phyloP scores from a whole-genome alignment of 53 echinoderm and acorn worm genomes.

The Antedon mediterranea region DNA sequence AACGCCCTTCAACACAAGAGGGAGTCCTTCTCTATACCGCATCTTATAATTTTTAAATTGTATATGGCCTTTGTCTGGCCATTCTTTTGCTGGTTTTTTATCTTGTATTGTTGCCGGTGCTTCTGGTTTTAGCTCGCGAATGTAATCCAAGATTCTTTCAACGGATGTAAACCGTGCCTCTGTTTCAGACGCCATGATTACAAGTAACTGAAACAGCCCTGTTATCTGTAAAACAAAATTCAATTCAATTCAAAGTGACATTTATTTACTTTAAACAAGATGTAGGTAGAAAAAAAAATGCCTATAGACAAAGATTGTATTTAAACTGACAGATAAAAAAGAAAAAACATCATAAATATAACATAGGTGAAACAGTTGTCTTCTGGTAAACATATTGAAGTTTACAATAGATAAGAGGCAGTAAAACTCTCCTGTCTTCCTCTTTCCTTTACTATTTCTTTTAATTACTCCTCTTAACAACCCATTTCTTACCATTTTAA shows the following conservation, averaged over 20 bases:
- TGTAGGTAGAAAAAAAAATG: too few species aligned
- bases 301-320: too few species aligned
- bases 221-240: slow-evolving; percentile 46
- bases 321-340: too few species aligned
- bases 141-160: slow-evolving; percentile 81
- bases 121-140: slow-evolving; percentile 55
- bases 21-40: slow-evolving; percentile 81
- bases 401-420: too few species aligned
- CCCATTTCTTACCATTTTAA: too few species aligned
- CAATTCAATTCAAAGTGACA: not conserved
- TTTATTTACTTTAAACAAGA: too few species aligned
- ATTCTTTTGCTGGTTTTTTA: slow-evolving; percentile 41
- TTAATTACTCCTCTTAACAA: too few species aligned
- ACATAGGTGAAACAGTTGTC: too few species aligned
- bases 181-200: slow-evolving; percentile 83
- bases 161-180: slow-evolving; percentile 93
- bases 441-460: too few species aligned
- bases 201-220: slow-evolving; percentile 73
- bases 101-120: slow-evolving; percentile 69
- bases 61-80: slow-evolving; percentile 59
- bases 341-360: too few species aligned
- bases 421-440: not conserved
- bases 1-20: slow-evolving; percentile 73
- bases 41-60: slow-evolving; percentile 65
- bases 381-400: too few species aligned